A percentile compares a stretch with the other conserved stretches of the same genome.
These are phyloP conservation scores for Seriola dumerili DNA, from an alignment of 2,113 vertebrate species.

Conservation along the genomic window DNA sequence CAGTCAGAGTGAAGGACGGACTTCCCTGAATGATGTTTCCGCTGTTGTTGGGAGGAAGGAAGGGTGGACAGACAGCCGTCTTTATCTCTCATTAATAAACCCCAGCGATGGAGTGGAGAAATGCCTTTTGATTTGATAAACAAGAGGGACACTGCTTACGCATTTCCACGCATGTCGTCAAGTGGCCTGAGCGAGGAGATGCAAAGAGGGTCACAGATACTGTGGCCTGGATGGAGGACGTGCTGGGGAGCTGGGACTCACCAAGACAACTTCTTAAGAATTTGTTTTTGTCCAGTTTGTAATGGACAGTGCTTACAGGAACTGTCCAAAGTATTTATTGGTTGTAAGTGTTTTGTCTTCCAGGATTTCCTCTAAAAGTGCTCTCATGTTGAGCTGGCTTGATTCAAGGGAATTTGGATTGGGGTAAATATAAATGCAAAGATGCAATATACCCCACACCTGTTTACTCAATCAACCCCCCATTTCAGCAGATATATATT, in stretches of 20 bases:
- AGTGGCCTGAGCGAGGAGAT: conserved; percentile 54
- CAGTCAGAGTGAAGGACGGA: conserved; percentile 60
- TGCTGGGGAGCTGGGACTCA: conserved; percentile 28
- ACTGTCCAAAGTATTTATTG: conserved; percentile 32
- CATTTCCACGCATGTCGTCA: conserved; percentile 74
- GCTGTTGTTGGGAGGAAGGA: conserved; percentile 76
- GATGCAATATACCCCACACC: background rate
- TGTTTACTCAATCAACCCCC: background rate
- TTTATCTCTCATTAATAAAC: conserved; percentile 77
- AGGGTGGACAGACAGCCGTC: conserved; percentile 69
- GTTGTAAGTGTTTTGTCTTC: conserved; percentile 46
- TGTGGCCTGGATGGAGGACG: conserved; percentile 22
- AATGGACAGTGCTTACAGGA: conserved; percentile 20
- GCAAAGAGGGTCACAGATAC: conserved; percentile 52
- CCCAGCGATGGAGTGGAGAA: conserved; percentile 62
- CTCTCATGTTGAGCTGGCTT: background rate
- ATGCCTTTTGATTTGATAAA: conserved; percentile 65
- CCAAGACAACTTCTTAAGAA: background rate
- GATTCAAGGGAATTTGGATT: background rate
- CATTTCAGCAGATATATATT: background rate
- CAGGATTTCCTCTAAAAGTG: conserved; percentile 57
- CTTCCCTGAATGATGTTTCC: conserved; percentile 72
- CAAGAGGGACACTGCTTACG: conserved; percentile 74
- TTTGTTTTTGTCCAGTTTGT: conserved; percentile 22
- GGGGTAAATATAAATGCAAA: background rate